Evolutionary conservation across 2,113 vertebrate genomes (phyloP).

Genomic region (Psophia crepitans): DNA sequence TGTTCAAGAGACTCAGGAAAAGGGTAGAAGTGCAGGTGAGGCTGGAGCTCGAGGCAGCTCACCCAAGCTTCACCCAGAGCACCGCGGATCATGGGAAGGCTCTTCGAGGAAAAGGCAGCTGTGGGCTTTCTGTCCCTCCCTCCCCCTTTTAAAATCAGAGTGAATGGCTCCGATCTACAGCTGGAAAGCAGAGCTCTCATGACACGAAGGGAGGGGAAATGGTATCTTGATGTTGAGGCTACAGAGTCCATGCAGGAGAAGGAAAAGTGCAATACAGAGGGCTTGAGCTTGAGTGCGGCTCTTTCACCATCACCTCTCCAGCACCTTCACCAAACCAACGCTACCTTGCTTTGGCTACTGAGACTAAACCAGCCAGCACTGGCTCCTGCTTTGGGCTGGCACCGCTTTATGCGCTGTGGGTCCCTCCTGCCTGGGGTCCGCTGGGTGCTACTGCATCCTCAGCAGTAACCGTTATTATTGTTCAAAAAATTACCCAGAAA

Average conservation of each 20-base stretch:
- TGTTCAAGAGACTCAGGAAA: background rate
- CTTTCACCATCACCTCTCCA: background rate
- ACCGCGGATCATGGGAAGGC: background rate
- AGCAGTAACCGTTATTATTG: background rate
- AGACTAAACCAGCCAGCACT: background rate
- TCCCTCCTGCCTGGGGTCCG: background rate
- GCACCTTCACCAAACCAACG: background rate
- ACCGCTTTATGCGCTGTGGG: background rate
- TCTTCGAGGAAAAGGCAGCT: background rate
- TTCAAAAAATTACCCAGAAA: constrained; percentile 13
- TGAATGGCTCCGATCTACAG: background rate
- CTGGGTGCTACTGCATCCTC: background rate
- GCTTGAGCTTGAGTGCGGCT: background rate
- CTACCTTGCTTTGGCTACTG: background rate
- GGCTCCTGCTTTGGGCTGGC: background rate
- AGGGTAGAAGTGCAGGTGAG: background rate
- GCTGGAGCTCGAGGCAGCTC: background rate
- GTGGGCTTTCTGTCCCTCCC: background rate
- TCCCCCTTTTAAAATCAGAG: background rate
- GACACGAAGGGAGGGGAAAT: background rate
- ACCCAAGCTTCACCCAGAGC: background rate
- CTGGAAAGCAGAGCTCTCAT: background rate
- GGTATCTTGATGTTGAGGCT: background rate
- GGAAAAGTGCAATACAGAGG: background rate
- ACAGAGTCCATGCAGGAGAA: background rate